Conservation (phyloP, 2,113 vertebrate species). For the Scopus umbretta region DNA sequence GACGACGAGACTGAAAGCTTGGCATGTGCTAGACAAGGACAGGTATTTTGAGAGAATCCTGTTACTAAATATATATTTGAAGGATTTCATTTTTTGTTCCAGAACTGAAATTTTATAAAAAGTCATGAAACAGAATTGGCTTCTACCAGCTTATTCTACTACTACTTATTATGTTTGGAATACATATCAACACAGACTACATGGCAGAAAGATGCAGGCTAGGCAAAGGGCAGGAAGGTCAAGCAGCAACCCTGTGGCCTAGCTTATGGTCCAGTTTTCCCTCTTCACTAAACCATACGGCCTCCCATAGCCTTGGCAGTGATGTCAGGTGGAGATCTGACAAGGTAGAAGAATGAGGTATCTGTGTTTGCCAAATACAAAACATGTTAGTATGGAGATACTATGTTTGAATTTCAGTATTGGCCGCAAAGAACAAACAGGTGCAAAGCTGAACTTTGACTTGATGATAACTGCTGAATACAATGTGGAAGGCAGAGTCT, state of each 20-base stretch:
- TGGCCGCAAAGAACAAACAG: not conserved
- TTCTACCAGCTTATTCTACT: not conserved
- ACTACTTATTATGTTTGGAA: not conserved
- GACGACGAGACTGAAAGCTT: not conserved
- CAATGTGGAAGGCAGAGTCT: not conserved
- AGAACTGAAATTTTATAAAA: not conserved
- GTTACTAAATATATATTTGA: not conserved
- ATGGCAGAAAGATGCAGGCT: accelerated
- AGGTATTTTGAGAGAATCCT: not conserved
- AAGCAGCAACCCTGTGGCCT: not conserved
- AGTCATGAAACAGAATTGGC: not conserved
- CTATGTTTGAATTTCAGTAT: not conserved
- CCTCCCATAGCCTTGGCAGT: not conserved
- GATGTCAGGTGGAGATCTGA: not conserved
- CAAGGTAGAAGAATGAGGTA: not conserved
- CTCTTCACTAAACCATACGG: not conserved
- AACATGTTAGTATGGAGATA: not conserved
- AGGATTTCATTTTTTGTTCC: not conserved
- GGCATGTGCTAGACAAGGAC: not conserved
- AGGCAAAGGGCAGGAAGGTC: not conserved
- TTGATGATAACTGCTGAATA: not conserved
- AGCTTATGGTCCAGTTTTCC: not conserved
- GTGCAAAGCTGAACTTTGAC: not conserved
- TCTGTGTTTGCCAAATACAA: not conserved
- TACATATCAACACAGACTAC: not conserved